phyloP scores from a whole-genome alignment of 2,797 vertebrate species.

The Melanotaenia parkinsoni region DNA sequence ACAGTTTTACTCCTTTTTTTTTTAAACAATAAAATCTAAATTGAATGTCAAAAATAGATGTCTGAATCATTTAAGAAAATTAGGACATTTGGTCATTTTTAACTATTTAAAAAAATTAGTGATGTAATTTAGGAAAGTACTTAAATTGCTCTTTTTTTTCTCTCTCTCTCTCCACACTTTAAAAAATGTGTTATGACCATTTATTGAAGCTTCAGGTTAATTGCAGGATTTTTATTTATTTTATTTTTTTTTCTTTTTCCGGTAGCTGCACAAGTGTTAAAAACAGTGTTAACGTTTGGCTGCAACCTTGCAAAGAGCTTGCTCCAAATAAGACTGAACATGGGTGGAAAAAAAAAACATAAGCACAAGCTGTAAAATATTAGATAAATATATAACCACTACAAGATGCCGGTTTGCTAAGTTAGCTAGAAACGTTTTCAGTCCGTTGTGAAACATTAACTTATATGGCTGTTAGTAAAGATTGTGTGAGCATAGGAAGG shows the following conservation, averaged over 20 bases:
- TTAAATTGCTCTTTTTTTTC: not conserved
- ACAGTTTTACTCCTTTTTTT: no score
- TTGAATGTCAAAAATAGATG: no score
- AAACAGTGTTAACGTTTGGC: not conserved
- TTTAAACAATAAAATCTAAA: no score
- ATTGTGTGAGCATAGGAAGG: constrained; percentile 4
- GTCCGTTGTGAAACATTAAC: not conserved
- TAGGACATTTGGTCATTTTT: no score
- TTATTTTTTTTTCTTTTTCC: constrained; percentile 44
- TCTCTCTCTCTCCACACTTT: not conserved
- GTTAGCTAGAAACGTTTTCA: not conserved
- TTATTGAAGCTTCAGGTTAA: constrained; percentile 44
- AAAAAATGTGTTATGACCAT: no score
- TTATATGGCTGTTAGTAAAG: constrained; percentile 14
- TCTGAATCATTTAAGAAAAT: no score
- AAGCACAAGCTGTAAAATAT: not conserved
- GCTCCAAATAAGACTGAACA: not conserved
- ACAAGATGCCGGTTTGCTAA: not conserved
- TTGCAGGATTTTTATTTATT: constrained; percentile 34
- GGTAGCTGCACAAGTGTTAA: constrained; percentile 5
- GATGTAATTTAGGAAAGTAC: no score
- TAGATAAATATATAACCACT: not conserved
- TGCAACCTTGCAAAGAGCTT: not conserved
- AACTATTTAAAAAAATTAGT: no score
- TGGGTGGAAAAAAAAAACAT: not conserved